Base-by-base conservation (phyloP, 1,140 invertebrate genomes). In the Drosophila bifasciata region DNA sequence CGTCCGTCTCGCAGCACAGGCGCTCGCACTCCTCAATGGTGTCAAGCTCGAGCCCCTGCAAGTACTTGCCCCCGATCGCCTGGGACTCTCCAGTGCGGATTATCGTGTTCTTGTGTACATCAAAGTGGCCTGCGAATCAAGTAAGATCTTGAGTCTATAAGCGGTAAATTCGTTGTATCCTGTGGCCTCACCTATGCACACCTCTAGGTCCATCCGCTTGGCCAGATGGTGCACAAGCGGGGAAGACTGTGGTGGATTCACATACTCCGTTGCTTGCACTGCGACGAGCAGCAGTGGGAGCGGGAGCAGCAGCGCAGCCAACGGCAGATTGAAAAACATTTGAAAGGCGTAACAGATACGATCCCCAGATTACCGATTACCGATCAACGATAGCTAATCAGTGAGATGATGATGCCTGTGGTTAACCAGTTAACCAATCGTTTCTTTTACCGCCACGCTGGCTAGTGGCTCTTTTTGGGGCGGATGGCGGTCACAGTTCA, bases 21-120 rank as follows among this genome's bases (percentile, higher is more conserved):
- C 94, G 93, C 57, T 97, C 92, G 92, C 97, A 98, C 76, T 97
- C 96, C 80, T 95, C 94, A 61, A 95, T 94, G 19, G 95, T 94
- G 68, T 95, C 94, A 73, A 98, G 92, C 86, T 97, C 96, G 25
- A 95, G 94, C 84, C 97, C 96, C 79, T 96, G 97, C 7, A 98
- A 92, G 92, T 97, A 98, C 83, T 96, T 96, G 9, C 97, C 97
- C 21, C 97, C 97, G 93, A 97, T 94, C 21, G 94, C 94, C 79
- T 94, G 93, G 0, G 97, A 98, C 89, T 98, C 97, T 76, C 97
- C 94, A 0, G 97, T 98, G 59, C 96, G 93, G 72, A 98, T 98
- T 63, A 98, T 98, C 85, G 97, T 97, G 91, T 97, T 96, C 70
- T 93, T 93, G 91, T 97, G 96, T 32, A 98, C 94, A 85, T 97